Evolutionary conservation across 2,797 vertebrate genomes (phyloP).

Genomic region (Vespertilio murinus): DNA sequence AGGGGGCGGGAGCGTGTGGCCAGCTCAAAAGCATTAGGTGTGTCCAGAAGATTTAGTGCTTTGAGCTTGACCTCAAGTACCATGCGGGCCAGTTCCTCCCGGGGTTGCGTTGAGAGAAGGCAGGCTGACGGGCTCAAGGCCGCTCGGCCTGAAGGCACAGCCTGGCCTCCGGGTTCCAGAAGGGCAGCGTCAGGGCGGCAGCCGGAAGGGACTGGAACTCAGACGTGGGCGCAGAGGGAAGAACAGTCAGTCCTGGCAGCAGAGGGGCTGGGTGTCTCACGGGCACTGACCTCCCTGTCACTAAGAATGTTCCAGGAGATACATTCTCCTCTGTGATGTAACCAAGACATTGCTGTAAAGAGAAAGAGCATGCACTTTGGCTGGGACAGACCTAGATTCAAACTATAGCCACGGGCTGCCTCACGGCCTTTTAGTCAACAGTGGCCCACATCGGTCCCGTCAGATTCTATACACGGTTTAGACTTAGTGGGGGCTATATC

Average conservation of each 20-base stretch:
- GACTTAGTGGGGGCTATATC: too few species aligned
- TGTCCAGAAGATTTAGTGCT: background rate
- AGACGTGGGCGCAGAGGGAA: background rate
- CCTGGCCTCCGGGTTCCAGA: background rate
- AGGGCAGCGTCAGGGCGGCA: background rate
- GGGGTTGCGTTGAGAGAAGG: background rate
- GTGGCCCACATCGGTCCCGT: background rate
- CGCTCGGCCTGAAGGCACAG: background rate
- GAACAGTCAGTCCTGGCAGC: background rate
- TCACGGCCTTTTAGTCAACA: background rate
- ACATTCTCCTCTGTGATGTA: background rate
- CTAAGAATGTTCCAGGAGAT: background rate
- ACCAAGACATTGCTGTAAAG: background rate
- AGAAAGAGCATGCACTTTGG: background rate
- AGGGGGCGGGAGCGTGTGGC: accelerated
- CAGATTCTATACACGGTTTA: background rate
- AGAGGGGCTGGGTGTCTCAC: background rate
- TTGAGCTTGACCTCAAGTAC: background rate
- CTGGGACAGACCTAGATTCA: background rate
- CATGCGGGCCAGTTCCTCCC: background rate
- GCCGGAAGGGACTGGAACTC: background rate
- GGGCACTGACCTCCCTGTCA: background rate
- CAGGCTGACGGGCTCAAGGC: background rate
- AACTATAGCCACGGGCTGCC: background rate
- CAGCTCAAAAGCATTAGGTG: background rate